phyloP scores from a whole-genome alignment of 2,797 vertebrate species.

The Todus mexicanus region DNA sequence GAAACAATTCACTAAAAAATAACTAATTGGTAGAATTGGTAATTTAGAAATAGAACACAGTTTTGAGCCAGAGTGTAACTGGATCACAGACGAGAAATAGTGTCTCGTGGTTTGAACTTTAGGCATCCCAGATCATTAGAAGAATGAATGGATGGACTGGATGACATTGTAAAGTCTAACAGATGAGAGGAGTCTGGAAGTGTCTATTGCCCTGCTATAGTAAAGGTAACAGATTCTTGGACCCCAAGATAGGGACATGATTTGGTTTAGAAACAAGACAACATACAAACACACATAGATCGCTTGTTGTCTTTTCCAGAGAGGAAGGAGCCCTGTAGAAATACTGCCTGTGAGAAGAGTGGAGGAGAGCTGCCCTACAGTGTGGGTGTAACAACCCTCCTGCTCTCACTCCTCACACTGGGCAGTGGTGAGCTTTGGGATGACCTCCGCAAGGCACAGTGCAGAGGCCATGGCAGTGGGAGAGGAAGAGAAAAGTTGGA shows the following conservation, averaged over 20 bases:
- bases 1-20: not conserved
- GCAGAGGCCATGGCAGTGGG: not conserved
- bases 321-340: not conserved
- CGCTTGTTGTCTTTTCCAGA: not conserved
- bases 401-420: not conserved
- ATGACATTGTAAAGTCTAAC: not conserved
- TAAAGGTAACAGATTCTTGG: not conserved
- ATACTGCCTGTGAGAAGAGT: not conserved
- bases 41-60: not conserved
- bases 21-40: not conserved
- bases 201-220: not conserved
- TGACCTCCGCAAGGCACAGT: not conserved
- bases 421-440: not conserved
- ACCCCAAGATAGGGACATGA: not conserved
- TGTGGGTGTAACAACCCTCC: accelerated
- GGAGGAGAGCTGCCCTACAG: not conserved
- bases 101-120: not conserved
- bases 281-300: not conserved
- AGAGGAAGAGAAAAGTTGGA: not conserved
- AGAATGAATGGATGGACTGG: not conserved
- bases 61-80: not conserved
- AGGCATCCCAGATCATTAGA: not conserved
- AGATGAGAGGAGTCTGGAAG: not conserved
- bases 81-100: not conserved
- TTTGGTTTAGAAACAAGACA: not conserved